Base-by-base conservation (phyloP, 2,113 vertebrate species). In the Kobus ellipsiprymnus region DNA sequence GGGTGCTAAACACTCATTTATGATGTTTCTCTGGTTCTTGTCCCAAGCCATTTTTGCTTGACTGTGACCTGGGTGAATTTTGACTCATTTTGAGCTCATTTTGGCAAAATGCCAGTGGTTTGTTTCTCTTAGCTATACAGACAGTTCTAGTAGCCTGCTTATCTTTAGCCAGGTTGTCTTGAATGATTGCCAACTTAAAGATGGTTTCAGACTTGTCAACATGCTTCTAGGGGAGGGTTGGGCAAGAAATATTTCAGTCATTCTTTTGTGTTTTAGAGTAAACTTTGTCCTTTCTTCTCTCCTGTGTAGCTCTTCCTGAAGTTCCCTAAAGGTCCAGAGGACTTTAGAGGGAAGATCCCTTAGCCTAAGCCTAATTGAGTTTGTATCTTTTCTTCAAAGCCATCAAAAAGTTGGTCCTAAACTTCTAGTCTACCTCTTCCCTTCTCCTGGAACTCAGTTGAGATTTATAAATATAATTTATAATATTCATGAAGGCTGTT, bases 1-100 rank as follows among this genome's bases (percentile, higher is more conserved):
- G 57, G 57, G 33, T 90, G 33, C 71, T 92, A 74, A 95, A 88
- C 90, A 86, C 12, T 94, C 40, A 44, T 91, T 78, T 87, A 87
- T 62, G 87, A 77, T 94, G 94, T 78, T 90, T 82, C 57, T 83
- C 64, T 93, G 50, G 60, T 82, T 89, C 57, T 92, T 85, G n/a
- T 92, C 46, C 67, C 16, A 40, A 50, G 30, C 52, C 90, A 25
- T 83, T 92, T 78, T 92, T 50, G 12, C 57, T 91, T 44, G 23
- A 94, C 50, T 85, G 27, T 96, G 74, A 95, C 52, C 59, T 81
- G 11, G 44, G 52, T 46, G 29, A 91, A n/a, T 85, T 30, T 74
- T 85, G 59, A 16, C 60, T 97, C 12, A 77, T 87, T 91, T 87
- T 60, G 54, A 95, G 59, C 48, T 46, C 33, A 29, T 85, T 50